These are phyloP conservation scores for Siphamia tubifer DNA, from an alignment of 2,113 vertebrate genomes.

Conservation along the genomic window DNA sequence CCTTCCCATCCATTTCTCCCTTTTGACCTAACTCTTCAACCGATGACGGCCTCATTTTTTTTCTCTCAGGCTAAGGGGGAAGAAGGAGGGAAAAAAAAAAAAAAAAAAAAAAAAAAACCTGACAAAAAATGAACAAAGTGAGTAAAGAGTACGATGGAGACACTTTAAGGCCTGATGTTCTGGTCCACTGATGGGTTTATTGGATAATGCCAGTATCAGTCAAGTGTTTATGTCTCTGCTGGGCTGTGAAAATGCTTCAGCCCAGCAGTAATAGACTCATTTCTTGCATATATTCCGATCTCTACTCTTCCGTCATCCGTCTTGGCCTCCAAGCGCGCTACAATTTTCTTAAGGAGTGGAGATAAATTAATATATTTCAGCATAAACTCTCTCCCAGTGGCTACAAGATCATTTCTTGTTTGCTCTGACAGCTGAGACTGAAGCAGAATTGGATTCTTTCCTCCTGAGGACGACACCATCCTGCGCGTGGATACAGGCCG, in stretches of 20 bases:
- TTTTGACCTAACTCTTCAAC: neutral
- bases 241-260: neutral
- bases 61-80: neutral
- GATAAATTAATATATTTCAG: neutral
- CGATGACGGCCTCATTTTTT: neutral
- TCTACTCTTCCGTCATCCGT: neutral
- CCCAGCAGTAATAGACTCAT: neutral
- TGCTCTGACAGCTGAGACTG: neutral
- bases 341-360: neutral
- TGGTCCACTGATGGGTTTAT: neutral
- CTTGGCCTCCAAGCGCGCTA: neutral
- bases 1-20: neutral
- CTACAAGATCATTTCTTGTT: neutral
- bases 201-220: neutral
- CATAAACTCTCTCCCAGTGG: neutral
- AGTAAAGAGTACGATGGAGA: neutral
- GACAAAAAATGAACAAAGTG: neutral
- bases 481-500: neutral
- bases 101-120: neutral
- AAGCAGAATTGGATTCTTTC: neutral
- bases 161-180: neutral
- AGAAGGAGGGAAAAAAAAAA: neutral
- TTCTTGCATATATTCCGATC: neutral
- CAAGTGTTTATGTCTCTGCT: conserved; percentile 4
- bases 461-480: neutral